These are phyloP conservation scores for pig (Sus scrofa) DNA, from an alignment of 2,113 vertebrate genomes.

Conservation along the genomic window DNA sequence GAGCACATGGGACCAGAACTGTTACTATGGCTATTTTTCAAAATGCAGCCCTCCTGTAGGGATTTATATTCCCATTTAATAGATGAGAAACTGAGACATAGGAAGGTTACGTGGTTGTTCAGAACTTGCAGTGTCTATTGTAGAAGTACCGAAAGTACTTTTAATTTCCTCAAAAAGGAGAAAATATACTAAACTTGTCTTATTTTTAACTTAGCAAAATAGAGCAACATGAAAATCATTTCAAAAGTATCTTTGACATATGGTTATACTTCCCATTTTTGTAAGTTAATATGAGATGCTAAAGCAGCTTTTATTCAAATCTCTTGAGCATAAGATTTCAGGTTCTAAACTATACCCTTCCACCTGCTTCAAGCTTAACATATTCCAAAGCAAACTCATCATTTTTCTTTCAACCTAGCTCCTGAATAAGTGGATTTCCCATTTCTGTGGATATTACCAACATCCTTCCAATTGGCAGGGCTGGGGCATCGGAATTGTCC, in stretches of 20 bases:
- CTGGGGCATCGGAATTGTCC: background rate
- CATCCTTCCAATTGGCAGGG: background rate
- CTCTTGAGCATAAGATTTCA: background rate
- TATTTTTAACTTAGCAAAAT: background rate
- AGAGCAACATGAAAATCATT: constrained; percentile 7
- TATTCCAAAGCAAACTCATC: background rate
- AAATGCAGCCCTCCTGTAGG: background rate
- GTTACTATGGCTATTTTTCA: background rate
- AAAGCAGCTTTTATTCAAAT: too few relatives aligned
- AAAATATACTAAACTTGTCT: background rate
- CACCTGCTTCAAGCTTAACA: background rate
- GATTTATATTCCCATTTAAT: background rate
- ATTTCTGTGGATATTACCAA: background rate
- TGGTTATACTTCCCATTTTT: background rate
- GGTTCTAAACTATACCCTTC: background rate
- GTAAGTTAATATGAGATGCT: background rate
- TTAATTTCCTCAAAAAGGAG: background rate
- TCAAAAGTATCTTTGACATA: constrained; percentile 10
- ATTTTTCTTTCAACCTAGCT: background rate
- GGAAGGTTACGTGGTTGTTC: background rate
- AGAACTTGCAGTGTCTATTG: background rate
- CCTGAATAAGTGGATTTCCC: background rate
- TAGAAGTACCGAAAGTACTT: background rate
- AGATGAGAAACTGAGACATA: background rate
- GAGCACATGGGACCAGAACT: background rate